A percentile compares a stretch with the other conserved stretches of the same genome.
Conservation (phyloP, 2,888 invertebrate species). For the Noctua comes region DNA sequence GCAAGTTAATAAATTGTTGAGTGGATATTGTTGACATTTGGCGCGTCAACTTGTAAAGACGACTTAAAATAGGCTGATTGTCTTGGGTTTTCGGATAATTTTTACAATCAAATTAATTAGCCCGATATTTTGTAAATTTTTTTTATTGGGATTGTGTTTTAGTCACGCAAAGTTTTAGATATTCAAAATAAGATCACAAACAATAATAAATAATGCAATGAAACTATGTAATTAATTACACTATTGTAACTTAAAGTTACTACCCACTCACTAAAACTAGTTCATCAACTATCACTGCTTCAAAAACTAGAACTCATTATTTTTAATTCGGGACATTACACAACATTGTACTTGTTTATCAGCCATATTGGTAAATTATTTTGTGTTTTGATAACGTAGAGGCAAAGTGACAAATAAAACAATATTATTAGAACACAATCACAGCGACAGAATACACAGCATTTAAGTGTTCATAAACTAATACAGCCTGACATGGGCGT, state of each 20-base stretch:
- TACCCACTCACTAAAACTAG: constrained; percentile 20
- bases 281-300: constrained; percentile 47
- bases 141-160: not conserved
- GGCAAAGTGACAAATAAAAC: not conserved
- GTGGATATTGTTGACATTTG: not conserved
- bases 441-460: not conserved
- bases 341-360: constrained; percentile 20
- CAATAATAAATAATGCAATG: no score
- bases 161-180: not conserved
- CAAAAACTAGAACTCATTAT: constrained; percentile 35
- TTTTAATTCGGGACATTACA: constrained; percentile 24
- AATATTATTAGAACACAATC: not conserved
- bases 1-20: not conserved
- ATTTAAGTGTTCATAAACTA: not conserved
- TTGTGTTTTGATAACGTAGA: not conserved
- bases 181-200: not conserved
- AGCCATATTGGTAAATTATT: constrained; percentile 4
- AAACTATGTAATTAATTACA: no score
- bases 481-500: not conserved
- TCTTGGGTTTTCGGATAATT: not conserved
- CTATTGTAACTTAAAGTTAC: not conserved
- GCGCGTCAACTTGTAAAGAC: not conserved
- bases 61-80: not conserved
- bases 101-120: not conserved
- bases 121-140: not conserved